These are phyloP conservation scores for Polymixis lichenea DNA, from an alignment of 2,888 invertebrate genomes.

Conservation along the genomic window DNA sequence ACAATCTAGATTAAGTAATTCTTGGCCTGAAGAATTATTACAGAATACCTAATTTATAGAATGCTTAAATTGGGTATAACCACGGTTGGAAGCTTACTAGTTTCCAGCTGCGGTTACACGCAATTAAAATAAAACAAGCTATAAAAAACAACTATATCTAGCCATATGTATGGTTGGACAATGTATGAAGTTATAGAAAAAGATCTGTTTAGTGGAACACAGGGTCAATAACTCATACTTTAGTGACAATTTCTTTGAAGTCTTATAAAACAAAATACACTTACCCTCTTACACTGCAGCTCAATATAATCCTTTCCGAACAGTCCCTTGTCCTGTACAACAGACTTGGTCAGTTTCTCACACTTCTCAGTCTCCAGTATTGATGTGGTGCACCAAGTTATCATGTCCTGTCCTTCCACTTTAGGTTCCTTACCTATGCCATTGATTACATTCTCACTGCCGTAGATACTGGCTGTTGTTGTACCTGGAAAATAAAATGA, in stretches of 20 bases:
- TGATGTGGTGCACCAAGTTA: constrained; percentile 96
- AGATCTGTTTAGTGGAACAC: neutral
- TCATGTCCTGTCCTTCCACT: constrained; percentile 80
- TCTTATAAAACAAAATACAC: constrained; percentile 20
- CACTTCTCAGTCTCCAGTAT: constrained; percentile 95
- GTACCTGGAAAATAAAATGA: constrained; percentile 61
- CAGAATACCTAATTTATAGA: too few species aligned
- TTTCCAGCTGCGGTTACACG: too few species aligned
- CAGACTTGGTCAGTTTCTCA: constrained; percentile 92
- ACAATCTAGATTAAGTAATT: too few species aligned
- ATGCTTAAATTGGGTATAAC: too few species aligned
- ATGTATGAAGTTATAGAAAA: neutral
- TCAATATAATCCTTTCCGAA: constrained; percentile 92
- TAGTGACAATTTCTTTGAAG: too few species aligned
- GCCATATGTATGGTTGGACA: neutral
- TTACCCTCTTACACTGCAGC: constrained; percentile 92
- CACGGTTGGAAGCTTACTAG: too few species aligned
- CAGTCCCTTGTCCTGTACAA: constrained; percentile 92
- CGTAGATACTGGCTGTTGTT: constrained; percentile 67
- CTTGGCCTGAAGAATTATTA: too few species aligned
- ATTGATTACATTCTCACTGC: constrained; percentile 71
- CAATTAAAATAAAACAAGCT: too few species aligned
- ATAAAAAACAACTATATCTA: neutral
- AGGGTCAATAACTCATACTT: too few species aligned
- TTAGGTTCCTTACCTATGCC: constrained; percentile 69